These are phyloP conservation scores for Oreochromis aureus DNA, from an alignment of 2,113 vertebrate species.

Conservation along the genomic window DNA sequence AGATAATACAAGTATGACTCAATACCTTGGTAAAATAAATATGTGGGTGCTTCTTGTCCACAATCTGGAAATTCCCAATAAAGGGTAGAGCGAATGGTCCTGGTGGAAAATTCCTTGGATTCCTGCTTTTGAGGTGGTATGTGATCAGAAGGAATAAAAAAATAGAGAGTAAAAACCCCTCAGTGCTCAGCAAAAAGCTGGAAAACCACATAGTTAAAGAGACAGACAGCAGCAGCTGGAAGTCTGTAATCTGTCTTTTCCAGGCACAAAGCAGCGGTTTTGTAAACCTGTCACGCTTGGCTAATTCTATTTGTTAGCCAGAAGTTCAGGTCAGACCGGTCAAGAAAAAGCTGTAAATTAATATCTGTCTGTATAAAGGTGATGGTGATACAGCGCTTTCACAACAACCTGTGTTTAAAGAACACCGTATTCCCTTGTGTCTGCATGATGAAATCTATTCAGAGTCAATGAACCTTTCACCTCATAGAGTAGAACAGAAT, in stretches of 20 bases:
- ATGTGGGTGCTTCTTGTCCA: neutral
- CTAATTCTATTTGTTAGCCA: neutral
- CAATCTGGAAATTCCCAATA: neutral
- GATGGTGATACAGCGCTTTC: neutral
- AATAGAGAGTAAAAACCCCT: neutral
- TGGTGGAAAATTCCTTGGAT: neutral
- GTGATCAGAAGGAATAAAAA: neutral
- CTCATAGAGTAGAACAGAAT: neutral
- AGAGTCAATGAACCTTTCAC: accelerated
- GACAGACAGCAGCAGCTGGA: neutral
- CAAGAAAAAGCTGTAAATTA: accelerated
- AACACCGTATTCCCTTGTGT: neutral
- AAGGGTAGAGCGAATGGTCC: neutral
- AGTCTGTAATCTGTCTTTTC: neutral
- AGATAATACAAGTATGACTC: neutral
- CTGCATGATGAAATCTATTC: neutral
- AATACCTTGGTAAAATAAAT: neutral
- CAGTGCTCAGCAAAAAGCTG: slow-evolving; percentile 26
- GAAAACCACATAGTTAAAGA: slow-evolving; percentile 46
- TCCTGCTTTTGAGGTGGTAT: neutral
- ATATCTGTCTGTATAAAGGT: neutral
- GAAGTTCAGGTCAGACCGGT: neutral
- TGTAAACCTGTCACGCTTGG: neutral
- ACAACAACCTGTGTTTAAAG: neutral
- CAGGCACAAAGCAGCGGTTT: neutral